phyloP scores from a whole-genome alignment of 2,888 invertebrate genomes.

The Brachyptera risi region DNA sequence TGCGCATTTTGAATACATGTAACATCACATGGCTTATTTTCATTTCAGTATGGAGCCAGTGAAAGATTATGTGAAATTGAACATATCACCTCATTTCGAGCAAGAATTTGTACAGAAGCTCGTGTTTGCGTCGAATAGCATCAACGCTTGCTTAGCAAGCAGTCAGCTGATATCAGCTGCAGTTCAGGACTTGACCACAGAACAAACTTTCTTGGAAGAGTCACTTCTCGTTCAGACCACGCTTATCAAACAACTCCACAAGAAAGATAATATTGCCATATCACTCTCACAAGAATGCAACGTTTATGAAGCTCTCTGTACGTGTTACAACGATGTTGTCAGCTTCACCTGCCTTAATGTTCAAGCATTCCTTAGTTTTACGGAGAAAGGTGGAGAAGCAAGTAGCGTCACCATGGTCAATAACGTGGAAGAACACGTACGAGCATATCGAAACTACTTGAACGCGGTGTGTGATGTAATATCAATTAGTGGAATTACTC shows the following conservation, averaged over 20 bases:
- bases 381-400: constrained; percentile 59
- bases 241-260: constrained; percentile 60
- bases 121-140: constrained; percentile 25
- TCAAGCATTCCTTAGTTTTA: constrained; percentile 57
- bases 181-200: constrained; percentile 27
- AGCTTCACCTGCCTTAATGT: constrained; percentile 64
- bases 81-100: neutral
- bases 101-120: constrained; percentile 16
- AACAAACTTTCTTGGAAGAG: constrained; percentile 65
- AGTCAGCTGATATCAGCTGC: constrained; percentile 21
- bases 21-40: too few relatives aligned
- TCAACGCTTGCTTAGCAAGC: constrained; percentile 23
- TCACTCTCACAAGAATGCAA: constrained; percentile 47
- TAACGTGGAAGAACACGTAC: constrained; percentile 66
- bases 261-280: constrained; percentile 48
- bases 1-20: too few relatives aligned
- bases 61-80: neutral
- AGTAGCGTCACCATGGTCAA: constrained; percentile 65
- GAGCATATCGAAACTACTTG: constrained; percentile 66
- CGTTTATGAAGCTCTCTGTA: constrained; percentile 61
- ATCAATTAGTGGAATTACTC: constrained; percentile 64
- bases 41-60: neutral
- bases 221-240: constrained; percentile 59
- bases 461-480: constrained; percentile 68
- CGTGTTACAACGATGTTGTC: constrained; percentile 63